Conservation (phyloP, 1,140 invertebrate species). For the Parasteatoda tepidariorum region DNA sequence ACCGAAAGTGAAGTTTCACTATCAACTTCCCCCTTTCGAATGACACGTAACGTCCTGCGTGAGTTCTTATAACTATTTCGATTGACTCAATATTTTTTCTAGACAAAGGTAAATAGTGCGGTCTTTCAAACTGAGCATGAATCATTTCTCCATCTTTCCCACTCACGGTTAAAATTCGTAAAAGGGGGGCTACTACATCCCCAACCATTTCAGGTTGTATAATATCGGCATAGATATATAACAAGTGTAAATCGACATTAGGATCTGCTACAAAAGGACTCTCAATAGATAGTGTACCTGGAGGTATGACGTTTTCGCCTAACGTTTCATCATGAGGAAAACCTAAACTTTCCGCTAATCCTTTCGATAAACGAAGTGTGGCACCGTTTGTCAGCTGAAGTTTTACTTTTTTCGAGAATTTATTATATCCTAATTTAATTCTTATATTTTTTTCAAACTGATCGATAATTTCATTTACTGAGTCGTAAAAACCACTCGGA, state of each 20-base stretch:
- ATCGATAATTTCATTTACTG: not conserved
- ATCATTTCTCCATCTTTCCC: not conserved
- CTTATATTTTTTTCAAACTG: not conserved
- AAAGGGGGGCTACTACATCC: not conserved
- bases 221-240: not conserved
- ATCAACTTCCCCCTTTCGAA: not conserved
- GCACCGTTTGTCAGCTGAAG: not conserved
- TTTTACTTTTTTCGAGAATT: not conserved
- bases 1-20: not conserved
- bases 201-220: not conserved
- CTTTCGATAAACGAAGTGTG: not conserved
- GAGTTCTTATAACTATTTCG: slow-evolving; percentile 8
- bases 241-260: not conserved
- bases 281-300: not conserved
- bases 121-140: not conserved
- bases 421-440: not conserved
- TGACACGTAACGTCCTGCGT: not conserved
- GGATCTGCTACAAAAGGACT: not conserved
- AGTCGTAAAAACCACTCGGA: not conserved
- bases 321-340: not conserved
- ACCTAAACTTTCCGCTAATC: not conserved
- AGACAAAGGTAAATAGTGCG: not conserved
- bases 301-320: not conserved
- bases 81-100: slow-evolving; percentile 10
- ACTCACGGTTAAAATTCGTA: not conserved